A percentile compares a stretch with the other conserved stretches of the same genome.
These are phyloP conservation scores for Eristalinus sepulchralis DNA, from an alignment of 2,888 invertebrate genomes.

Conservation along the genomic window DNA sequence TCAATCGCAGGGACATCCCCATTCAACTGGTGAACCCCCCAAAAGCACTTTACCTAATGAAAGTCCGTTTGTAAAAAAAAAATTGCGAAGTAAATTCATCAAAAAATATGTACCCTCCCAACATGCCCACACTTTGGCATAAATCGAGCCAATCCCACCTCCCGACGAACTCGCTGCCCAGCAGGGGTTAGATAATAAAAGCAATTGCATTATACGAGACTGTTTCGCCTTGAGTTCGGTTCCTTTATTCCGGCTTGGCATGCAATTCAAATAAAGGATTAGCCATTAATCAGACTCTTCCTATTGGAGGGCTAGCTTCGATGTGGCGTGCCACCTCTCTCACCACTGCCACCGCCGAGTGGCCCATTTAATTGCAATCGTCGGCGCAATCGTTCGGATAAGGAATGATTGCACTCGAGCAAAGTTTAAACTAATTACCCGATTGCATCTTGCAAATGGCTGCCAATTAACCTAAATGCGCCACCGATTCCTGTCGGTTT, in stretches of 20 bases:
- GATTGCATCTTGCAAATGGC: constrained; percentile 34
- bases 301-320: neutral
- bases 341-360: neutral
- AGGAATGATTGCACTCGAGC: constrained; percentile 34
- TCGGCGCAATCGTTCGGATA: constrained; percentile 15
- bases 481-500: constrained; percentile 1
- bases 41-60: constrained; percentile 45
- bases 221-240: neutral
- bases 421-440: constrained; percentile 34
- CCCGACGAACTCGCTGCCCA: neutral
- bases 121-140: neutral
- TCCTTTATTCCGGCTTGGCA: constrained; percentile 41
- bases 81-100: constrained; percentile 4
- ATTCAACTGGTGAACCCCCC: constrained; percentile 25
- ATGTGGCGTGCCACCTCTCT: neutral
- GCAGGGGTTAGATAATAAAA: constrained; percentile 36
- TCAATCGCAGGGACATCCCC: constrained; percentile 10
- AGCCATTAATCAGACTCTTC: constrained; percentile 30
- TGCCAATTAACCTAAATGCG: constrained; percentile 29
- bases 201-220: constrained; percentile 33
- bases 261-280: constrained; percentile 61
- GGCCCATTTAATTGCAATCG: constrained; percentile 22
- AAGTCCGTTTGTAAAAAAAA: constrained; percentile 41
- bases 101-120: neutral
- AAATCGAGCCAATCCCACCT: neutral